Conservation (phyloP, 1,140 invertebrate genomes). For the Colletes latitarsis region DNA sequence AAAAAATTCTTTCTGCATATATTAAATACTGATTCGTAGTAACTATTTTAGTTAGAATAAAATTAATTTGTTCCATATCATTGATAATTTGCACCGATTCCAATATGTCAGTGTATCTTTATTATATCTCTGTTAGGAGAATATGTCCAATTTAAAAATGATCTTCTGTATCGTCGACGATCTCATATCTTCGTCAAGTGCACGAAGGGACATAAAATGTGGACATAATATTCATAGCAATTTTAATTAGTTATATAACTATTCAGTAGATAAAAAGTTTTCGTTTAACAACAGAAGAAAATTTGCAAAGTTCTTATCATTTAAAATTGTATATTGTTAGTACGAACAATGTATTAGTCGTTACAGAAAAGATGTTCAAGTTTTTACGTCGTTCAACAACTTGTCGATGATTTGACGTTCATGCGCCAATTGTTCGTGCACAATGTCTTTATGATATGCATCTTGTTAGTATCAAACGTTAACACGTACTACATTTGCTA, state of each 20-base stretch:
- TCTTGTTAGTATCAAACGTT: conserved; percentile 34
- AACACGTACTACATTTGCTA: conserved; percentile 34
- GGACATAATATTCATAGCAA: not conserved
- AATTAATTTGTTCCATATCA: not conserved
- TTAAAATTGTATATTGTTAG: not conserved
- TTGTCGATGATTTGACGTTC: conserved; percentile 41
- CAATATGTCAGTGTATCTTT: no score
- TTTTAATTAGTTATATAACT: conserved; percentile 5
- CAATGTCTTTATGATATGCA: conserved; percentile 39
- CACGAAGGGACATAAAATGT: not conserved
- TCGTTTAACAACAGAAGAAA: not conserved
- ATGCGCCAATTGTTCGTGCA: conserved; percentile 26
- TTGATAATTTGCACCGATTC: not conserved
- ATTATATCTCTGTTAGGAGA: not conserved
- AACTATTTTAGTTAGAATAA: not conserved
- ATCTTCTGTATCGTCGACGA: not conserved
- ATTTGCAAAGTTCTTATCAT: not conserved
- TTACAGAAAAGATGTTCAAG: conserved; percentile 30
- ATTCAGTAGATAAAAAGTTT: not conserved
- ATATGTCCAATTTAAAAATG: not conserved
- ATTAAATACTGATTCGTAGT: not conserved
- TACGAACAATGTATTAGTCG: conserved; percentile 7
- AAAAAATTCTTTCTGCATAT: not conserved
- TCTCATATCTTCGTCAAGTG: not conserved
- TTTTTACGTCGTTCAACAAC: conserved; percentile 20